Base-by-base conservation (phyloP, 2,888 invertebrate genomes). In the Acutogordius australiensis region DNA sequence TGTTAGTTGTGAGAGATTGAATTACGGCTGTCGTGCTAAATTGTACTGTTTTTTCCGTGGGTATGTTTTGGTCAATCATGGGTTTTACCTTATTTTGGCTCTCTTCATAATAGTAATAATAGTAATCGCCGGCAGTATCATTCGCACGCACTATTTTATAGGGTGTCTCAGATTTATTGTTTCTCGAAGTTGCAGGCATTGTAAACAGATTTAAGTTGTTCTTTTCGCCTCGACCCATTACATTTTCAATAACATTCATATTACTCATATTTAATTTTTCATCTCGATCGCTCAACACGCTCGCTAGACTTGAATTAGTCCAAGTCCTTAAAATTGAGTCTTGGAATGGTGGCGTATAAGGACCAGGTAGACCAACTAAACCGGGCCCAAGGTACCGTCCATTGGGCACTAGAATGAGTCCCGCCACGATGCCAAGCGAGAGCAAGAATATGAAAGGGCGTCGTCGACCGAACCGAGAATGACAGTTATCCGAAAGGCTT, bases 371-470 rank as follows among this genome's bases (percentile, higher is more conserved):
- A 69, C 87, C 88, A 0, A 88, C 88, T 61, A 87, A 73, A 1
- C 78, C 73, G 66, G 82, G 79, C 0, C 90, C 90, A 64, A 90
- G 73, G 59, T 76, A 73, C 72, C 85, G 83, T 1, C 90, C 88
- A 68, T 88, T 88, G 1, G 90, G 90, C 0, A 91, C 87, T 62
- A 90, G 72, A 60, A 87, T 74, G 62, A 90, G 74, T 56, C 90
- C 90, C 59, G 88, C 69, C 61, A 90, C 74, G 28, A 90, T 86
- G 61, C 90, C 90, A 62, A 86, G 71, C 0, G 88, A 84, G 70
- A 90, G 77, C 21, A 84, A 70, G 21, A 88, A 74, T 65, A 91
- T 88, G 69, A 91, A 91, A 0, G 90, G 90, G 65, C 90, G 76
- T 65, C 90, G 76, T 62, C 90, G 77, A 2, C 91, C 91, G 64